Evolutionary conservation across 2,113 vertebrate genomes (phyloP).

Genomic region (Tympanuchus pallidicinctus): DNA sequence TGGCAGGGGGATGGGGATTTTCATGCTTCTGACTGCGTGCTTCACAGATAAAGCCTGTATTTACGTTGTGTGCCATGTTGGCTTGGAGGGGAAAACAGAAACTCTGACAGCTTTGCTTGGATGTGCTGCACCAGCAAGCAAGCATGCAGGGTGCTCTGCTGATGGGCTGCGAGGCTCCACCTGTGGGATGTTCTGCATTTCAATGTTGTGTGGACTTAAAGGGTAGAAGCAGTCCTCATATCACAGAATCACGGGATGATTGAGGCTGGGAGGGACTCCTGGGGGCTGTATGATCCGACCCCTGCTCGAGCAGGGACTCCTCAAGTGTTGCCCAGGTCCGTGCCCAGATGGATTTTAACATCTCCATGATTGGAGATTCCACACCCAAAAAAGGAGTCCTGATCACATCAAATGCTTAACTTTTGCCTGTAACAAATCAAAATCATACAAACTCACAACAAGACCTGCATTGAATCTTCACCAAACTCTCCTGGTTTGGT

Average conservation of each 20-base stretch:
- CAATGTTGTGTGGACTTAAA: not conserved
- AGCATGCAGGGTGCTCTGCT: not conserved
- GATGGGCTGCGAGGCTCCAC: not conserved
- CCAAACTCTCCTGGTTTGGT: not conserved
- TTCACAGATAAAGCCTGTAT: not conserved
- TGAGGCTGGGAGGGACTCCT: too few relatives aligned
- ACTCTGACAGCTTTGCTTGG: not conserved
- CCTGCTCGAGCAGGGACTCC: too few relatives aligned
- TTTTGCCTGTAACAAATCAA: not conserved
- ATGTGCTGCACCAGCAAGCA: not conserved
- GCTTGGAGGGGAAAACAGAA: not conserved
- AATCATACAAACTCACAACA: not conserved
- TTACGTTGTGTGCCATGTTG: not conserved
- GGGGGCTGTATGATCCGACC: too few relatives aligned
- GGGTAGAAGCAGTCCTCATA: not conserved
- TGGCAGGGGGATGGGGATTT: not conserved
- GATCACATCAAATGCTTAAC: not conserved
- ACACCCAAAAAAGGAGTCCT: not conserved
- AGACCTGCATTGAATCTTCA: not conserved
- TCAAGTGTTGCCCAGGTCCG: too few relatives aligned
- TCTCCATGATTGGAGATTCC: not conserved
- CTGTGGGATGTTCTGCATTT: not conserved
- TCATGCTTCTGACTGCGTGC: not conserved
- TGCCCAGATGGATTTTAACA: too few relatives aligned
- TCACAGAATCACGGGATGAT: too few relatives aligned